Conservation (phyloP, 2,797 vertebrate species). For the Sebastes kiyomatsui region DNA sequence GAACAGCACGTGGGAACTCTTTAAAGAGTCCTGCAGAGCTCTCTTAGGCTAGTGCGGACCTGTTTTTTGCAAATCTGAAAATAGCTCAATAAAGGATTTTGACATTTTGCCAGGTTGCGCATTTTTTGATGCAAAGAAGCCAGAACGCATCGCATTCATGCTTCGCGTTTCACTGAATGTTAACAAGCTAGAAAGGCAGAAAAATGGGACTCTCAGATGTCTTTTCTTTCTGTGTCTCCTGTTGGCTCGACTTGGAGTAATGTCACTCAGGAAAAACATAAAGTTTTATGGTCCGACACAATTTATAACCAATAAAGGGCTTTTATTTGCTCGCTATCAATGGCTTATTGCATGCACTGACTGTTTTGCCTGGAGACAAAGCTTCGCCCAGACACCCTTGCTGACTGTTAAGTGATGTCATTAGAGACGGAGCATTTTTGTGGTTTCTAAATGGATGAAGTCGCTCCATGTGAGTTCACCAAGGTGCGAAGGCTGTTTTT, state of each 20-base stretch:
- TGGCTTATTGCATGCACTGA: slow-evolving; percentile 58
- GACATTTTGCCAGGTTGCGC: slow-evolving; percentile 12
- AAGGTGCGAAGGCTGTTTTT: slow-evolving; percentile 56
- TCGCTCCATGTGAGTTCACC: slow-evolving; percentile 47
- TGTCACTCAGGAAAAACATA: slow-evolving; percentile 66
- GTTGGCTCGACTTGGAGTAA: slow-evolving; percentile 27
- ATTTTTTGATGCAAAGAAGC: slow-evolving; percentile 11
- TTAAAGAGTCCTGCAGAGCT: slow-evolving; percentile 30
- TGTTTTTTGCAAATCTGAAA: slow-evolving; percentile 42
- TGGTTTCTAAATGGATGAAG: slow-evolving; percentile 62
- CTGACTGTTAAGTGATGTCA: slow-evolving; percentile 68
- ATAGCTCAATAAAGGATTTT: slow-evolving; percentile 10
- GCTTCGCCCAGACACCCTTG: slow-evolving; percentile 58
- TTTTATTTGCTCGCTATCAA: slow-evolving; percentile 72
- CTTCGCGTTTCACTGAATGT: slow-evolving; percentile 12
- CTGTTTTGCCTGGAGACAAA: slow-evolving; percentile 67
- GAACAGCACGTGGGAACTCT: slow-evolving; percentile 69
- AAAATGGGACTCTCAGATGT: slow-evolving; percentile 28
- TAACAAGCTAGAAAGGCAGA: slow-evolving; percentile 32
- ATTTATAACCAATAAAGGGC: slow-evolving; percentile 74
- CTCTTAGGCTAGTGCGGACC: slow-evolving; percentile 30
- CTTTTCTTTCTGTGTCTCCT: slow-evolving; percentile 35
- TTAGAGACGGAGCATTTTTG: slow-evolving; percentile 55
- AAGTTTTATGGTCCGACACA: slow-evolving; percentile 67
- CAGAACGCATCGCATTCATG: neutral